Base-by-base conservation (phyloP, 1,140 invertebrate species). In the Drosophila lacertosa region DNA sequence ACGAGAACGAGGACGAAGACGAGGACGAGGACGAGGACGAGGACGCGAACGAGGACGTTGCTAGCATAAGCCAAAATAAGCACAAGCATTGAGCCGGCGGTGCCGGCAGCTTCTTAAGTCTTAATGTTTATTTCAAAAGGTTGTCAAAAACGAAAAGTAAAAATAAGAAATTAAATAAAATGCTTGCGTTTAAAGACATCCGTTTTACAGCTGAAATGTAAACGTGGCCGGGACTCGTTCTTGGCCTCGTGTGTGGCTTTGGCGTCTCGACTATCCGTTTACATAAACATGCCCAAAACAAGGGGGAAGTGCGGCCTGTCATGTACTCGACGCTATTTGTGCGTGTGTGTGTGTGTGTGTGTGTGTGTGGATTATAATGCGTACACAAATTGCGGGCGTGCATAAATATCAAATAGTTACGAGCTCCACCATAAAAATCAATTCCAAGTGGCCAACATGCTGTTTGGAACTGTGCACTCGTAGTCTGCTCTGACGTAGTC, bases 391-490 rank as follows among this genome's bases (percentile, higher is more conserved):
- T 60, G 73, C 74, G 72, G 48, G 66, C 66, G 70, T 71, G 81
- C 81, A 86, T 86, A 88, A 86, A 86, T 86, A 88, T 86, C 69
- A 71, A 66, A 81, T 88, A 88, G 77, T 88, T 88, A 86, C 77
- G 74, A 84, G 73, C 40, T n/a, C 45, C 55, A 16, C 64, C 82
- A 86, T 86, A 88, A 86, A 86, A 88, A 84, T 84, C 81, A 88
- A 86, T 84, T 88, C 81, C 42, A 75, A 83, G 50, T 64, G 67
- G 66, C 53, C 67, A 68, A 48, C 64, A 73, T 47, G 47, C 22
- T 42, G 42, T 37, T 44, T 26, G 59, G n/a, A 11, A 29, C 45
- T 67, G 20, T 24, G 20, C n/a, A 11, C 55, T 10, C 55, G n/a
- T n/a, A 32, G 20, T 1, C 18, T 24, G 2, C 44, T 44, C 51